These are phyloP conservation scores for Syngnathus acus DNA, from an alignment of 2,797 vertebrate species.

Conservation along the genomic window DNA sequence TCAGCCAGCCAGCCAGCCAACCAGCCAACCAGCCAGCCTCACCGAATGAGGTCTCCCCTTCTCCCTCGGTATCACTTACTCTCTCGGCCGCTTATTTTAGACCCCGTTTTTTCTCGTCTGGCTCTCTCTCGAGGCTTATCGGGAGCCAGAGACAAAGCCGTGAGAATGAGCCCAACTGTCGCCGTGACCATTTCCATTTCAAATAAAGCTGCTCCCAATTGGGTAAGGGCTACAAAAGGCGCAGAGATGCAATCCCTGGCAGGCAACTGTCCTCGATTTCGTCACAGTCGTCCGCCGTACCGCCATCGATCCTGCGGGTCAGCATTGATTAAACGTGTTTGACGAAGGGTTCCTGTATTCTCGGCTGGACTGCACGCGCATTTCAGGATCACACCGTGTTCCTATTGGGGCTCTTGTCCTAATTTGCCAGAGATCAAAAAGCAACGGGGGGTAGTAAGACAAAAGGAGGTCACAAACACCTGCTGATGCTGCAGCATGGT, in stretches of 20 bases:
- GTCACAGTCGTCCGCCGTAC: constrained; percentile 31
- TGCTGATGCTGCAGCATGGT: constrained; percentile 5
- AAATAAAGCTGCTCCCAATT: constrained; percentile 46
- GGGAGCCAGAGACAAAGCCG: constrained; percentile 49
- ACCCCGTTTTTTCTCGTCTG: constrained; percentile 32
- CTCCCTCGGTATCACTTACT: constrained; percentile 23
- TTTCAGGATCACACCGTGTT: constrained; percentile 1
- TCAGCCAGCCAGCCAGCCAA: too few species aligned
- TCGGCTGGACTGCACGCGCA: constrained; percentile 3
- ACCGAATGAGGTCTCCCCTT: constrained; percentile 59
- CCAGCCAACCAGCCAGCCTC: constrained; percentile 51
- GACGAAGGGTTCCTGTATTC: constrained; percentile 19
- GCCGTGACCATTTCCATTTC: constrained; percentile 56
- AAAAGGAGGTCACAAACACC: constrained; percentile 1
- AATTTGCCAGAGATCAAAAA: not conserved
- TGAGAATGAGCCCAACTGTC: constrained; percentile 40
- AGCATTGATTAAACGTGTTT: constrained; percentile 36
- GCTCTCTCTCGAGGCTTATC: constrained; percentile 41
- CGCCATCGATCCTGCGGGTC: constrained; percentile 34
- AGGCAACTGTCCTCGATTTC: not conserved
- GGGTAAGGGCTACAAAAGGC: constrained; percentile 28
- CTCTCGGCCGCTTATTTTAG: constrained; percentile 34
- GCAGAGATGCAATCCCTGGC: constrained; percentile 34
- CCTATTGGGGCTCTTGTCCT: not conserved
- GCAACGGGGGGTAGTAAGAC: not conserved